A percentile compares a stretch with the other conserved stretches of the same genome.
phyloP scores from a whole-genome alignment of 2,113 vertebrate genomes.

The Tetraodon nigroviridis region DNA sequence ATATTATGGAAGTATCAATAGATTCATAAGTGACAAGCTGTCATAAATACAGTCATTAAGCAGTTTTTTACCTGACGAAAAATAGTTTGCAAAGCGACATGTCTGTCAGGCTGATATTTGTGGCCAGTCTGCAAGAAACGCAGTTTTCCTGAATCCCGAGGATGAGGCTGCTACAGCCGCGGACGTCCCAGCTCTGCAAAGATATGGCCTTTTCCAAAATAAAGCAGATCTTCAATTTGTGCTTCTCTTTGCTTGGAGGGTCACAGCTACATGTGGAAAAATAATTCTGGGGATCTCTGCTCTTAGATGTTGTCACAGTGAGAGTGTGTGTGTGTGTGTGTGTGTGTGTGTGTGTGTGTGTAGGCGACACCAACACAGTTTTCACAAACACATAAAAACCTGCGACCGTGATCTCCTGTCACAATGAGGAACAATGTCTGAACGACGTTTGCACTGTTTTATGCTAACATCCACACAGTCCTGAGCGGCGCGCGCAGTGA shows the following conservation, averaged over 20 bases:
- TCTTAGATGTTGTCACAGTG: constrained; percentile 64
- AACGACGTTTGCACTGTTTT: too few relatives aligned
- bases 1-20: constrained; percentile 25
- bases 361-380: constrained; percentile 21
- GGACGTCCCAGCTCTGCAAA: background rate
- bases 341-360: constrained; percentile 55
- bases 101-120: constrained; percentile 14
- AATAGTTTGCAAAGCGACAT: constrained; percentile 27
- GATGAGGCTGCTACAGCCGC: too few relatives aligned
- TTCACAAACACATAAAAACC: constrained; percentile 6
- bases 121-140: too few relatives aligned
- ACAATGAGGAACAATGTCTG: too few relatives aligned
- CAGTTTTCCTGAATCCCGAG: too few relatives aligned
- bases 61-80: background rate
- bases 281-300: constrained; percentile 40
- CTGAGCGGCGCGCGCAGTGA: constrained; percentile 44
- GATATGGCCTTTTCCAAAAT: constrained; percentile 52
- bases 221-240: constrained; percentile 67
- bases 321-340: constrained; percentile 61
- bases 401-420: background rate
- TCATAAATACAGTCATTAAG: constrained; percentile 10
- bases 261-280: constrained; percentile 50
- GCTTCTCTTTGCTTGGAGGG: constrained; percentile 52
- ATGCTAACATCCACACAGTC: constrained; percentile 20
- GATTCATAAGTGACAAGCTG: too few relatives aligned